A percentile compares a stretch with the other conserved stretches of the same genome.
Conservation (phyloP, 2,113 vertebrate genomes). For the Brevimyrus niger region DNA sequence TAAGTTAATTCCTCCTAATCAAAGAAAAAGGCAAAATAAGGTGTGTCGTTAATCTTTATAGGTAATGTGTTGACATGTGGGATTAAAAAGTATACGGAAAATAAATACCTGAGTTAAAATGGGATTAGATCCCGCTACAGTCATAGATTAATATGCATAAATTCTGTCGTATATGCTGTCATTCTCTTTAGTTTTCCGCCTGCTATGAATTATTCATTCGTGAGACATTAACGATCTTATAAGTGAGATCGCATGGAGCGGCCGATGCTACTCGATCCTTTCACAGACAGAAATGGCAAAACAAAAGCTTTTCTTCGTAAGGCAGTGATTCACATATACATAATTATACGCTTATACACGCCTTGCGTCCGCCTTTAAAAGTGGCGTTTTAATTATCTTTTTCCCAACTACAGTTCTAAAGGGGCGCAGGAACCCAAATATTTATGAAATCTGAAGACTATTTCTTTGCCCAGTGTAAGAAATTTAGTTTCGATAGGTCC, state of each 20-base stretch:
- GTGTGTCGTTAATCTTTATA: not conserved
- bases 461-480: not conserved
- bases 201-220: constrained; percentile 9
- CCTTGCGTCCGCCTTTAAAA: not conserved
- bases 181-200: constrained; percentile 1
- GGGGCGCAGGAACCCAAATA: not conserved
- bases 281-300: not conserved
- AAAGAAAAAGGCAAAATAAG: not conserved
- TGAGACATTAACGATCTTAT: constrained; percentile 4
- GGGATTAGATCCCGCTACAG: not conserved
- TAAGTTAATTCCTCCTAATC: not conserved
- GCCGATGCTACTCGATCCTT: not conserved
- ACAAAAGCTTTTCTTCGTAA: not conserved
- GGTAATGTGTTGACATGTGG: not conserved
- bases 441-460: not conserved
- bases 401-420: not conserved
- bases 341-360: not conserved
- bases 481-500: not conserved
- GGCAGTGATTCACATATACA: not conserved
- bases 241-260: not conserved
- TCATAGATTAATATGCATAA: constrained; percentile 25
- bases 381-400: constrained; percentile 24
- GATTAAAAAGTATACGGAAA: not conserved
- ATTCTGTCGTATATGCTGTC: not conserved
- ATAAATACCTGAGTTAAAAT: not conserved